Base-by-base conservation (phyloP, 2,797 vertebrate species). In the Epinephelus malabaricus region DNA sequence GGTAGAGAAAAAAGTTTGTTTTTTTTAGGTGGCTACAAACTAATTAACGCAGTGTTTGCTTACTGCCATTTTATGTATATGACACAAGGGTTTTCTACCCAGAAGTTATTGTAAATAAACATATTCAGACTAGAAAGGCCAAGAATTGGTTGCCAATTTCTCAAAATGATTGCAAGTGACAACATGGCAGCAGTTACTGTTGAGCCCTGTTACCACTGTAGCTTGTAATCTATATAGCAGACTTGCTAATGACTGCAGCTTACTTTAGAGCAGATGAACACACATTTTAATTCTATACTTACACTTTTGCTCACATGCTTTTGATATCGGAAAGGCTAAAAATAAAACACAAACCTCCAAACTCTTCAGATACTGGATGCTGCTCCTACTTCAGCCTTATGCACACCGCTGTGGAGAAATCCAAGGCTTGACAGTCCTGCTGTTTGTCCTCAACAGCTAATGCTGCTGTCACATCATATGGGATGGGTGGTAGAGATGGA, bases 1-100 rank as follows among this genome's bases (percentile, higher is more conserved):
- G 92, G 94, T 93, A 91, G 30, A 76, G 23, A 34, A 9, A 10
- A 63, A 27, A 59, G 15, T 47, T 47, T 68, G 27, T 71, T 13
- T 54, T 46, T 49, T 53, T 34, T 34, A 7, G 34, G 34, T 34
- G 34, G 34, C 34, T 34, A 8, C 6, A 34, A 34, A 34, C 6
- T 34, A 8, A 34, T 34, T 34, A 8, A 34, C 1, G 7, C 34
- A 34, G 34, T 6, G 7, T 34, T 34, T 34, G 34, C 2, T 34
- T 34, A 34, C 7, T 34, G 34, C 7, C 34, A 34, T 34, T 34
- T 34, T 34, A 34, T 34, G 34, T 34, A 34, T 34, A 2, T 34
- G 34, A 34, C 34, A 6, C 34, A 34, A 34, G 7, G 34, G 34
- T 34, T 34, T 34, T 34, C 7, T 34, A 8, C 34, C 34, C 34